These are phyloP conservation scores for Leucopsar rothschildi DNA, from an alignment of 2,113 vertebrate species.

Conservation along the genomic window DNA sequence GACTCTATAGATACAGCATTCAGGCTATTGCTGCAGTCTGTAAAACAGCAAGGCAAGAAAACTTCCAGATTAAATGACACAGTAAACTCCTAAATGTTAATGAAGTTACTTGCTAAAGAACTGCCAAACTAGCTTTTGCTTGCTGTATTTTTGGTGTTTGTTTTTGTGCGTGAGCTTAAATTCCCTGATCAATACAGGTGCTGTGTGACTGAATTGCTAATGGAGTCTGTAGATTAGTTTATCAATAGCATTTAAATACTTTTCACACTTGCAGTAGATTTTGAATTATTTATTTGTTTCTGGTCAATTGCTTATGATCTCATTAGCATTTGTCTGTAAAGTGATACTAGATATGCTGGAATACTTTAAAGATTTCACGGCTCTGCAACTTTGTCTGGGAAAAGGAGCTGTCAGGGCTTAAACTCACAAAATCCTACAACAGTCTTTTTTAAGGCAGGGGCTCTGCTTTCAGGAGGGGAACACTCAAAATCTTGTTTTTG, in stretches of 20 bases:
- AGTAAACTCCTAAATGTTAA: constrained; percentile 14
- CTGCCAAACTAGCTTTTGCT: neutral
- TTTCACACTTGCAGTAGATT: constrained; percentile 83
- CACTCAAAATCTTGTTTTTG: neutral
- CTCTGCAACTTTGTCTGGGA: neutral
- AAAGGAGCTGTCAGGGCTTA: neutral
- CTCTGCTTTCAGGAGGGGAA: neutral
- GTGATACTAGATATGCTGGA: constrained; percentile 58
- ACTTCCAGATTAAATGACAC: neutral
- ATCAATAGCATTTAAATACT: constrained; percentile 98
- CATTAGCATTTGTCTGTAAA: constrained; percentile 85
- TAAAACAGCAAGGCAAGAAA: neutral
- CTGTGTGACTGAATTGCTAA: constrained; percentile 84
- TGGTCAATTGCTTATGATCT: constrained; percentile 91
- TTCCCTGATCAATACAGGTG: constrained; percentile 75
- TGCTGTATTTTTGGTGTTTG: constrained; percentile 31
- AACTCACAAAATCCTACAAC: neutral
- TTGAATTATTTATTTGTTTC: constrained; percentile 92
- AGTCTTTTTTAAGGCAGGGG: neutral
- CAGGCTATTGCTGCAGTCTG: neutral
- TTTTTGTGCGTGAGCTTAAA: constrained; percentile 44
- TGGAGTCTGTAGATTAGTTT: constrained; percentile 82
- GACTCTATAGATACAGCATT: rapidly evolving
- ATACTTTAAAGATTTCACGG: constrained; percentile 51
- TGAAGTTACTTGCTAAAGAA: constrained; percentile 19